These are phyloP conservation scores for Diaperis boleti DNA, from an alignment of 2,888 invertebrate species.

Conservation along the genomic window DNA sequence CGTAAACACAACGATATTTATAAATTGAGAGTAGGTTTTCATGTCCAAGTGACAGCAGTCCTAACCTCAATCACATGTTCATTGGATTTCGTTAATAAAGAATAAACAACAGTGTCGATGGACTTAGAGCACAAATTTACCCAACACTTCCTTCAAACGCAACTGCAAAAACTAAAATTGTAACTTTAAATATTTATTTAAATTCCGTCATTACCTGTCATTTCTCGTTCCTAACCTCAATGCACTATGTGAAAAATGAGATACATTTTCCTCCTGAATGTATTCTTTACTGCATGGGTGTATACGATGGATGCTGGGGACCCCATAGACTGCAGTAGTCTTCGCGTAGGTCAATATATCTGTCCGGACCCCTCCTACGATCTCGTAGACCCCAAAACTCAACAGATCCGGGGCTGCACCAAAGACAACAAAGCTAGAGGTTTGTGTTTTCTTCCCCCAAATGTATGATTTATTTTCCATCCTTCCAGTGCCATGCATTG, in stretches of 20 bases:
- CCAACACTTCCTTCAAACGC: no score
- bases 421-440: constrained; percentile 84
- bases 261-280: constrained; percentile 15
- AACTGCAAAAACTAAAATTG: no score
- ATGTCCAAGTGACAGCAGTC: no score
- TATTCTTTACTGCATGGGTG: constrained; percentile 18
- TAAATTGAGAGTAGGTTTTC: no score
- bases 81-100: no score
- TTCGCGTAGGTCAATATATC: constrained; percentile 84
- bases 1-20: no score
- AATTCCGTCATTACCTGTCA: no score
- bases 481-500: constrained; percentile 84
- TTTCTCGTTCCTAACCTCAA: no score
- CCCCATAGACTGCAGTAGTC: constrained; percentile 75
- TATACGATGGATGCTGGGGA: constrained; percentile 7
- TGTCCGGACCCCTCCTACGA: constrained; percentile 83
- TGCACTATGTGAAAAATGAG: constrained; percentile 27
- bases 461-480: background rate
- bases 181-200: no score
- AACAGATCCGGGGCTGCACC: constrained; percentile 86
- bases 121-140: no score
- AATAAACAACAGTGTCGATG: no score
- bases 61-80: no score
- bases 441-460: constrained; percentile 58
- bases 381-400: constrained; percentile 89